Evolutionary conservation across 1,140 invertebrate genomes (phyloP).

Genomic region (Bombus vancouverensis): DNA sequence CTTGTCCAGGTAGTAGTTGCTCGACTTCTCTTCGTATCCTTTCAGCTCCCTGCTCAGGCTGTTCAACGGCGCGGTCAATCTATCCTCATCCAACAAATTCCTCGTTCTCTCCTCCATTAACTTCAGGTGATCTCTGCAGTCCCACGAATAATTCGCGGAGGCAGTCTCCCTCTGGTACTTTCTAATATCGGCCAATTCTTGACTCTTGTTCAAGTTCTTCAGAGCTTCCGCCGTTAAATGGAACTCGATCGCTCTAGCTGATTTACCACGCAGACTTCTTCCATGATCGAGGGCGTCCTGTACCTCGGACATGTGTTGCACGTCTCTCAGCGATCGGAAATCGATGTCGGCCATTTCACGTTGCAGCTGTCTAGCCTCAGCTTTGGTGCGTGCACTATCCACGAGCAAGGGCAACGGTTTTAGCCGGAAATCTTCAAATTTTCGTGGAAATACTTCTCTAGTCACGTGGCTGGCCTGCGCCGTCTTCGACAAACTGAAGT

Average conservation of each 20-base stretch:
- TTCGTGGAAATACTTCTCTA: conserved; percentile 85
- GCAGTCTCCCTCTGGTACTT: conserved; percentile 74
- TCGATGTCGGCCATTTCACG: conserved; percentile 79
- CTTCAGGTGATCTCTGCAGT: conserved; percentile 75
- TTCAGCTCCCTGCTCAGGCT: conserved; percentile 85
- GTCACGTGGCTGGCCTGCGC: conserved; percentile 86
- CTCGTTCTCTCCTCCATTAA: conserved; percentile 80
- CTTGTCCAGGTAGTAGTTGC: conserved; percentile 85
- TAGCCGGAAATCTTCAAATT: conserved; percentile 78
- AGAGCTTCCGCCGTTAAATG: conserved; percentile 83
- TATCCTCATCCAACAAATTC: conserved; percentile 81
- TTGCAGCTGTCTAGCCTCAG: conserved; percentile 79
- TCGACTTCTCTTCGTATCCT: conserved; percentile 85
- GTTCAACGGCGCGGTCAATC: conserved; percentile 83
- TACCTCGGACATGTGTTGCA: conserved; percentile 80
- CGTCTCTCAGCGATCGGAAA: conserved; percentile 78
- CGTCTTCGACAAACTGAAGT: conserved; percentile 86
- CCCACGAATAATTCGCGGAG: conserved; percentile 65
- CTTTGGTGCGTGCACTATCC: conserved; percentile 53
- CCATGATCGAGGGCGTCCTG: conserved; percentile 81
- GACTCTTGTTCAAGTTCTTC: conserved; percentile 77
- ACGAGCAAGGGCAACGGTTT: conserved; percentile 71
- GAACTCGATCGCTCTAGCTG: conserved; percentile 88
- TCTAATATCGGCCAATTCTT: conserved; percentile 77
- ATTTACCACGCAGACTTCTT: conserved; percentile 86